These are phyloP conservation scores for Lampropteryx suffumata DNA, from an alignment of 2,888 invertebrate genomes.

Conservation along the genomic window DNA sequence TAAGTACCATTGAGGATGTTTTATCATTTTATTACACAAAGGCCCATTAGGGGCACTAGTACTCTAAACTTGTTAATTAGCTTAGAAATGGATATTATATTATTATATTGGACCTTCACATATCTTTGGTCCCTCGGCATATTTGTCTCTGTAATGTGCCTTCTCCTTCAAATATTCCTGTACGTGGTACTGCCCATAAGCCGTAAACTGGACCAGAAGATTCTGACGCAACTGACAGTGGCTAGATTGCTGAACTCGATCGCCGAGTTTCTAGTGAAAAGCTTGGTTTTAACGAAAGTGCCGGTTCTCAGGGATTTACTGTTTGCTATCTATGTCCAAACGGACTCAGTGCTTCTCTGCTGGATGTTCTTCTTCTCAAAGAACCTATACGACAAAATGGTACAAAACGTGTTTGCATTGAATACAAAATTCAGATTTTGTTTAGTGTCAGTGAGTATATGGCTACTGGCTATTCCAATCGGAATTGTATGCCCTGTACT, in stretches of 20 bases:
- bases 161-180: slow-evolving; percentile 11
- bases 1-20: too few species aligned
- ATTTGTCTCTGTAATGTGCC: neutral
- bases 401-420: slow-evolving; percentile 6
- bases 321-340: neutral
- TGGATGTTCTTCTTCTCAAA: slow-evolving; percentile 17
- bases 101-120: neutral
- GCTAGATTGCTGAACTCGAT: slow-evolving; percentile 5
- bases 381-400: slow-evolving; percentile 7
- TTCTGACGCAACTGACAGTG: slow-evolving; percentile 11
- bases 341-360: neutral
- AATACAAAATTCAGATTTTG: neutral
- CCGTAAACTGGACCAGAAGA: slow-evolving; percentile 16
- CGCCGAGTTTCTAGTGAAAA: neutral
- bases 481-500: slow-evolving; percentile 1
- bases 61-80: neutral
- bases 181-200: slow-evolving; percentile 11
- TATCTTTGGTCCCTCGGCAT: slow-evolving; percentile 4
- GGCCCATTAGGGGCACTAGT: neutral
- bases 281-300: neutral
- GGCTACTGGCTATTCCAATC: neutral
- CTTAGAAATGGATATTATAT: slow-evolving; percentile 1
- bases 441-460: slow-evolving; percentile 7
- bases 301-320: neutral
- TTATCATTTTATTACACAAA: too few species aligned